Conservation (phyloP, 2,113 vertebrate genomes). For the Apeltes quadracus region DNA sequence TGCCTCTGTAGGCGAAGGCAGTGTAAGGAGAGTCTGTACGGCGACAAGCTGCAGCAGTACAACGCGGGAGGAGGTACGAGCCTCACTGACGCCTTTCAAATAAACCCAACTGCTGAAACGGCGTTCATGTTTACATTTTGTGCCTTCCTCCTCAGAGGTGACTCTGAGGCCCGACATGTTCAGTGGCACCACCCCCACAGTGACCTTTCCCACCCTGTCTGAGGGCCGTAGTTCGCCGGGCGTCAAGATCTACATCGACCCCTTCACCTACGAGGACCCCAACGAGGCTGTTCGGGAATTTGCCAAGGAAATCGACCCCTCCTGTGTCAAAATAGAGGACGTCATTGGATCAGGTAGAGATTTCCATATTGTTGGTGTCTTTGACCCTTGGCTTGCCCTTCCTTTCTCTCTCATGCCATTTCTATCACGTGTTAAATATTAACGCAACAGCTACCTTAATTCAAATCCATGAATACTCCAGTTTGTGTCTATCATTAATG, state of each 20-base stretch:
- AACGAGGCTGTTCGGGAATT: conserved; percentile 78
- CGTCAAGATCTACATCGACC: conserved; percentile 93
- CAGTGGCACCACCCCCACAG: conserved; percentile 69
- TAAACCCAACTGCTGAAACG: background rate
- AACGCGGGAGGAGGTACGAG: conserved; percentile 92
- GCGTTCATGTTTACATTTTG: background rate
- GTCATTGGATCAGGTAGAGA: conserved; percentile 76
- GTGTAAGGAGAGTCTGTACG: conserved; percentile 94
- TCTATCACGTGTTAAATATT: background rate
- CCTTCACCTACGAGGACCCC: conserved; percentile 94
- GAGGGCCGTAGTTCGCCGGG: conserved; percentile 75
- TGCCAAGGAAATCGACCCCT: conserved; percentile 78
- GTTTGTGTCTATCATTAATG: background rate
- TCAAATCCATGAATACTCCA: conserved; percentile 5
- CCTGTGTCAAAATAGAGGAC: conserved; percentile 78
- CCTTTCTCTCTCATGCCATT: background rate
- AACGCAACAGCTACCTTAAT: background rate
- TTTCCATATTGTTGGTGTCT: background rate
- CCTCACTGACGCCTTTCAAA: background rate
- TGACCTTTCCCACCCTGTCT: conserved; percentile 76
- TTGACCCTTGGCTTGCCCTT: background rate
- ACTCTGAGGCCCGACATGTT: conserved; percentile 86
- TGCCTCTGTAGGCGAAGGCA: conserved; percentile 85
- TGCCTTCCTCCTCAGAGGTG: conserved; percentile 70
- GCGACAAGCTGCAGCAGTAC: conserved; percentile 97